Evolutionary conservation across 2,888 invertebrate genomes (phyloP), one percentile per base, ranked within the genome.

Genomic region (Philonicus albiceps): DNA sequence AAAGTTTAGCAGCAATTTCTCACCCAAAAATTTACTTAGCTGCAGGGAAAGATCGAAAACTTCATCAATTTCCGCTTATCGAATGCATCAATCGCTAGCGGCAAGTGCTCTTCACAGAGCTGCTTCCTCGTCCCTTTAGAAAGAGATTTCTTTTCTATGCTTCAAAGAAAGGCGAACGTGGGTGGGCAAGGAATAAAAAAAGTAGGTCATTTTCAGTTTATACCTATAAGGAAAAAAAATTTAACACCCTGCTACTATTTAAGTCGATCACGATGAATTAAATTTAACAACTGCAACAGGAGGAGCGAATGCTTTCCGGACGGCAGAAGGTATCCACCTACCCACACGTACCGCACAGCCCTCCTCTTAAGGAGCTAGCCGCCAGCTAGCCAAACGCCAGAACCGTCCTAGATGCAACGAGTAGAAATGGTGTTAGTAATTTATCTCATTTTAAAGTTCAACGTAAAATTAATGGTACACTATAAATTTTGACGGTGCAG

Each of bases 381-480:
- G 27, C 64, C 64, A 3, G 64, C 22, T 19, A 64, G 64, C 64
- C 74, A 13, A 74, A 6, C 49, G 1, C 74, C 31, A 74, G 74
- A 34, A 74, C n/a, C 31, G 74, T 31, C 34, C n/a, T 19, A 74
- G 74, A n/a, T 43, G 76, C 19, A 27, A 11, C 13, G 2, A 76
- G 76, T 22, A 40, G 76, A 43, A 74, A 40, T 80, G 80, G 80
- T 80, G 80, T 80, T 87, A 76, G 86, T 87, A 87, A 87, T 87
- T 87, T 87, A 87, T 87, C 87, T 86, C 76, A 83, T 75, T 86
- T 86, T 81, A 80, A 83, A 87, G 83, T 83, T 81, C 80, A 80
- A 83, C 27, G 84, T 76, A 49, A 87, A 87, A 87, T 87, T 87
- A 87, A 87, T 87, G 87, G 87, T 8, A n/a, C 64, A 13, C 86